Conservation (phyloP, 2,113 vertebrate genomes). For the Thamnophis sirtalis region DNA sequence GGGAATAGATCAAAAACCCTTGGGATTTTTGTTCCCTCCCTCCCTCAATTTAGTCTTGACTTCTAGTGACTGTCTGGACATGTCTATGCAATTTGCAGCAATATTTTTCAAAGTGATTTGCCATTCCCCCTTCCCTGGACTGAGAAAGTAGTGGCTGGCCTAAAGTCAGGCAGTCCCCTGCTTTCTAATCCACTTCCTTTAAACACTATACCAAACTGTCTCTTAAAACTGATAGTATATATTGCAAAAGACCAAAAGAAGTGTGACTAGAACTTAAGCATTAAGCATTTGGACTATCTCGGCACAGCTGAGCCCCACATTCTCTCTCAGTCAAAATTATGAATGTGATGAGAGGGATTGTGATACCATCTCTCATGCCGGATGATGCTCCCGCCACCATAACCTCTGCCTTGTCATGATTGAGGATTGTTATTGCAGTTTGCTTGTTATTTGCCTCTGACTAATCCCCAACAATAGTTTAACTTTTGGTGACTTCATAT, state of each 20-base stretch:
- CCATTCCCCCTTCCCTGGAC: background rate
- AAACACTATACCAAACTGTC: background rate
- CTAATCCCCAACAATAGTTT: background rate
- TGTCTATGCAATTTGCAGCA: background rate
- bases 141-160: background rate
- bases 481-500: background rate
- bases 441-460: background rate
- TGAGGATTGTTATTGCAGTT: background rate
- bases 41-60: background rate
- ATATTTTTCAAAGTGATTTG: background rate
- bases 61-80: background rate
- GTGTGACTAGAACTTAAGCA: background rate
- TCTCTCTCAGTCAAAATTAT: background rate
- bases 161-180: background rate
- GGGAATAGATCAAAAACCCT: background rate
- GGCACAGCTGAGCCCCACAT: background rate
- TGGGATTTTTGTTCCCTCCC: background rate
- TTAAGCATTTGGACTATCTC: background rate
- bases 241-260: background rate
- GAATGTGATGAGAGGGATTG: background rate
- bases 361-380: background rate
- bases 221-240: background rate
- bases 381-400: background rate
- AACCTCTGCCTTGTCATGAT: background rate
- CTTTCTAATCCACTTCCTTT: background rate